These are phyloP conservation scores for Gopherus evgoodei DNA, from an alignment of 2,113 vertebrate genomes.

Conservation along the genomic window DNA sequence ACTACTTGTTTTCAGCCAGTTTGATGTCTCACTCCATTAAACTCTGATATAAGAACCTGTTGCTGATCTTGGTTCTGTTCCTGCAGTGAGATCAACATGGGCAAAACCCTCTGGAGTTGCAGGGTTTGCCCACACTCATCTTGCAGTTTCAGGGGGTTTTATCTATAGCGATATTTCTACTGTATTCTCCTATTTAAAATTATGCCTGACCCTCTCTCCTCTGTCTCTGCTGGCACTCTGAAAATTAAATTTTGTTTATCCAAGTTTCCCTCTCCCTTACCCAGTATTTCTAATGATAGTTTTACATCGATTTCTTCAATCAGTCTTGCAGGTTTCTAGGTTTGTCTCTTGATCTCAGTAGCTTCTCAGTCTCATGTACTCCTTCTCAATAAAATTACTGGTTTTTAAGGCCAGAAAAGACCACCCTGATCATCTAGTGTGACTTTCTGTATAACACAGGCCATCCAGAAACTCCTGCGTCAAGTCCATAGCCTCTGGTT, in stretches of 20 bases:
- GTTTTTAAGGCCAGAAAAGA: background rate
- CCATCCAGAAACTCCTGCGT: background rate
- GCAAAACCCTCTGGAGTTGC: rapidly evolving
- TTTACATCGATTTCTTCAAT: background rate
- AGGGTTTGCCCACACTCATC: rapidly evolving
- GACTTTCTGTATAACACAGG: background rate
- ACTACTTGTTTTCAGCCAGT: background rate
- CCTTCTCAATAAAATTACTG: background rate
- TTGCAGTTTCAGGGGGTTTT: background rate
- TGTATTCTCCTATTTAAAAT: background rate
- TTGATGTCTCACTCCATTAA: background rate
- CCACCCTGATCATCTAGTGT: background rate
- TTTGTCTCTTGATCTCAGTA: background rate
- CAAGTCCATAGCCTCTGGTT: background rate
- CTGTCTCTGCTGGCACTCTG: background rate
- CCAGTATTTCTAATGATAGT: background rate
- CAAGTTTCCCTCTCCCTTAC: background rate
- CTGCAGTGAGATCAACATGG: background rate
- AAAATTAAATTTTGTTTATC: background rate
- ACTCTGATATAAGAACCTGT: background rate
- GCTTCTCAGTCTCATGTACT: background rate
- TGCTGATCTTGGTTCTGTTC: background rate
- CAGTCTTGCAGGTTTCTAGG: rapidly evolving
- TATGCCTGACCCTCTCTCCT: background rate
- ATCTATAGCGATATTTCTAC: background rate